Base-by-base conservation (phyloP, 2,113 vertebrate species). In the Zingel zingel region DNA sequence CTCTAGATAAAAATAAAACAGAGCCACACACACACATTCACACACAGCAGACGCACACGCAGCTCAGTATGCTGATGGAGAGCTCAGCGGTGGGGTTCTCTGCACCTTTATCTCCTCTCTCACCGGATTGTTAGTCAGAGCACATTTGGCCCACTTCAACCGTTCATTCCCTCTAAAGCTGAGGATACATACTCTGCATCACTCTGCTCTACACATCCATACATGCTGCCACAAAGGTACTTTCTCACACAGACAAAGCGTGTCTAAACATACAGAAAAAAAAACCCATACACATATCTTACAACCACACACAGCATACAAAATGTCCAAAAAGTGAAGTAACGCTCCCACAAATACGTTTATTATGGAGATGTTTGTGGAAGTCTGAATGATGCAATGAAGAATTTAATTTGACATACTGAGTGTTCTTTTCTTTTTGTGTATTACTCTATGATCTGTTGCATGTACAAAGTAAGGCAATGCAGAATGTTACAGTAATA, bases 101-200 rank as follows among this genome's bases (percentile, higher is more conserved):
- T 76, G 72, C 87, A 83, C 68, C 43, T 43, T 75, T 18, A 56
- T 53, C 47, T 48, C 74, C 77, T 48, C 25, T 63, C 39, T 70
- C 57, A 71, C 62, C 69, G 61, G 85, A 86, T 92, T 92, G 75
- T 76, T 87, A 90, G 81, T 90, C 90, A 73, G 64, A 80, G 51
- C 87, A 88, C 3, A 10, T 80, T 58, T n/a, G 83, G 19, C 90
- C 87, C 81, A 90, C 64, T 86, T 92, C 74, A 74, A 30, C 66
- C 64, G 51, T 59, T 77, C 74, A 30, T 39, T 57, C 64, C n/a
- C 30, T 56, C 61, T 65, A 18, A 68, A 72, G 79, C 59, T 15
- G 25, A 0, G 7, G n/a, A 1, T 9, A 1, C 43, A 10, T 72
- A 23, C 47, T 30, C 65, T 71, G 39, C 45, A 33, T 7, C 64